phyloP scores from a whole-genome alignment of 2,888 invertebrate genomes.

The Dynastes tityus region DNA sequence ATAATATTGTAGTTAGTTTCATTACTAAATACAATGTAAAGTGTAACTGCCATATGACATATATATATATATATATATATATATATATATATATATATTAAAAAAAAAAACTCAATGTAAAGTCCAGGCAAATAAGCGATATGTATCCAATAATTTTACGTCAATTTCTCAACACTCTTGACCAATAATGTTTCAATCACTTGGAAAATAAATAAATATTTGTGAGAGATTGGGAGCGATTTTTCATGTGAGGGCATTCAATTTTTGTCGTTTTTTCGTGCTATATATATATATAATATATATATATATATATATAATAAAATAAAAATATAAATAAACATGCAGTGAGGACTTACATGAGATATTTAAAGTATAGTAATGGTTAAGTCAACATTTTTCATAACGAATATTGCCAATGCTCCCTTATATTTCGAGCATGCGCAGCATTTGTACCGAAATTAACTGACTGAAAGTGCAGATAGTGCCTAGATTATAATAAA shows the following conservation, averaged over 20 bases:
- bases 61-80: conserved; percentile 25
- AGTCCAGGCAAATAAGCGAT: conserved; percentile 30
- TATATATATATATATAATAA: too few relatives aligned
- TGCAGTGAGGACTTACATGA: conserved; percentile 21
- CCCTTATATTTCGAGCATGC: neutral
- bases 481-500: conserved; percentile 67
- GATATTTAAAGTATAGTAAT: conserved; percentile 44
- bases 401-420: conserved; percentile 54
- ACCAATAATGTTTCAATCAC: conserved; percentile 14
- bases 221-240: neutral
- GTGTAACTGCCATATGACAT: conserved; percentile 46
- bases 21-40: conserved; percentile 40
- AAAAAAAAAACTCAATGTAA: conserved; percentile 30
- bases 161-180: conserved; percentile 3
- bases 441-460: conserved; percentile 55
- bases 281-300: neutral
- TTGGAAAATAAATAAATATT: neutral
- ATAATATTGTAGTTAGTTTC: conserved; percentile 38
- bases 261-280: conserved; percentile 35
- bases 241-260: conserved; percentile 41
- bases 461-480: conserved; percentile 64
- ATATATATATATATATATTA: neutral
- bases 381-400: conserved; percentile 50
- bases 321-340: neutral
- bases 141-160: conserved; percentile 29